Conservation (phyloP, 2,797 vertebrate species). For the Lates japonicus region DNA sequence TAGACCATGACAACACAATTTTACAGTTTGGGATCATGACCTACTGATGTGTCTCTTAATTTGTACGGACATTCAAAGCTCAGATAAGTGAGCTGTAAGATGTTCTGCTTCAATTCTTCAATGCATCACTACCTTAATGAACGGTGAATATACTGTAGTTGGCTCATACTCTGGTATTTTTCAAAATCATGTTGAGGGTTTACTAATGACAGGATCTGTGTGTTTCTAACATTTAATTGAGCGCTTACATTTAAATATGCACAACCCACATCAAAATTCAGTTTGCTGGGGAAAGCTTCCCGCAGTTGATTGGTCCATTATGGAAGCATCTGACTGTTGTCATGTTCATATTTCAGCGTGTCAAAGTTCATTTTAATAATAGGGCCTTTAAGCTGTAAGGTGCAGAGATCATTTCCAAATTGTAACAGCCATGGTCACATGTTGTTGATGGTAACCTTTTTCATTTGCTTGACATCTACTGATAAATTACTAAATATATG, state of each 20-base stretch:
- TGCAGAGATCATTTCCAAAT: neutral
- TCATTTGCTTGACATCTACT: neutral
- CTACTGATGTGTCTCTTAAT: neutral
- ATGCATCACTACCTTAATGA: neutral
- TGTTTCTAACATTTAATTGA: neutral
- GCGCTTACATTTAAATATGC: neutral
- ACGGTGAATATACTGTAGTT: neutral
- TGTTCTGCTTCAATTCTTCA: neutral
- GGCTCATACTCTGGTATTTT: neutral
- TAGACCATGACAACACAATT: neutral
- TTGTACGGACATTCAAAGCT: neutral
- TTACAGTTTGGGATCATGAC: neutral
- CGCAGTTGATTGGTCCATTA: conserved; percentile 58
- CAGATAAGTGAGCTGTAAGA: neutral
- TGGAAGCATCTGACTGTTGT: conserved; percentile 53
- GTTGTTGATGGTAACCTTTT: neutral
- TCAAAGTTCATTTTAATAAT: conserved; percentile 67
- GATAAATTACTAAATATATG: neutral
- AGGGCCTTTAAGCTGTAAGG: conserved; percentile 34
- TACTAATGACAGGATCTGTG: conserved; percentile 12
- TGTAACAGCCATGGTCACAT: neutral
- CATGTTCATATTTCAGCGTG: conserved; percentile 55
- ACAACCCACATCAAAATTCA: conserved; percentile 41
- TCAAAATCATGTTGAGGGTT: neutral
- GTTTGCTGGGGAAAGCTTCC: conserved; percentile 25